Base-by-base conservation (phyloP, 2,113 vertebrate species). In the Cettia cetti region DNA sequence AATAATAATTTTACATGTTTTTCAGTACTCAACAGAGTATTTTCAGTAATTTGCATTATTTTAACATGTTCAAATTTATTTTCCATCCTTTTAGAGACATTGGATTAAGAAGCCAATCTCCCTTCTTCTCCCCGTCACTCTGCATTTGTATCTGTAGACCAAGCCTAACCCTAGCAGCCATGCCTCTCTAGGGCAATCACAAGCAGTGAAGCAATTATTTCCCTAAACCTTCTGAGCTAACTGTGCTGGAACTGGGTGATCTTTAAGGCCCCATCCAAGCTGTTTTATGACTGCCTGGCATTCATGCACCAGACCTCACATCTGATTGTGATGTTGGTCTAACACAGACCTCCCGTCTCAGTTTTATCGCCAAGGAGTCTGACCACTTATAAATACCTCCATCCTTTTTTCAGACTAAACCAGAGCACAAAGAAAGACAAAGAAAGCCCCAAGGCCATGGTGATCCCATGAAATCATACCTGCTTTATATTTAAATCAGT, bases 1-100 rank as follows among this genome's bases (percentile, higher is more conserved):
- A 89, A 86, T 76, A 94, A 93, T 93, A 95, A 86, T 92, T 96
- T 96, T 92, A 86, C 76, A 92, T 39, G 82, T 80, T 83, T 95
- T 94, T 90, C 86, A 91, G 74, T 75, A 95, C 85, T 92, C 86
- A 92, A 28, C 65, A 84, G 49, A 70, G 65, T 71, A 89, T 95
- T 95, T 94, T 91, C 56, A 82, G 68, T 60, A 82, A 86, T 90
- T 93, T 94, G 82, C 95, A 83, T 92, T 79, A 94, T 30, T 93
- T 78, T 61, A 94, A 83, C 69, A 54, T 18, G 40, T 79, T 90
- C 49, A 87, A 64, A 95, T 84, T 77, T 80, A 90, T 88, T 72
- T 89, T 70, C 68, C 68, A 90, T 81, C 56, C 28, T 50, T 95
- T 90, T 52, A 72, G 86, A 89, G 82, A 93, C 72, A 52, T n/a